Evolutionary conservation across 2,113 vertebrate species (phyloP), one percentile per base, ranked within the genome.

Genomic region (Calonectris borealis): DNA sequence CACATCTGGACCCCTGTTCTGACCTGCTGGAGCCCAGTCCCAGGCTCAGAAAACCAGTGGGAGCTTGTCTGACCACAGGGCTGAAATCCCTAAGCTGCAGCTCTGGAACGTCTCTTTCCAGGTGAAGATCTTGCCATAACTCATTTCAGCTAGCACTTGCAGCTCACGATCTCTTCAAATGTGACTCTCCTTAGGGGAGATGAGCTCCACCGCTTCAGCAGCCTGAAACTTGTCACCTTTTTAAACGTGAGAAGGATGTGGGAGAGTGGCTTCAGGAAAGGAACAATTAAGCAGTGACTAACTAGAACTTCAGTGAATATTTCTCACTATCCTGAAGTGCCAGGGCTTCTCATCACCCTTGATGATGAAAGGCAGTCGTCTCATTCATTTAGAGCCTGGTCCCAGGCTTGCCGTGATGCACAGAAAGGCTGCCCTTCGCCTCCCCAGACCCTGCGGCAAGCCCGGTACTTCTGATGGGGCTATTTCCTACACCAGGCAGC

Each of bases 41-140:
- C 52, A 38, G 27, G 20, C 52, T 38, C 55, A 75, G 57, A 78
- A 71, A 92, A 40, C 2, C 13, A 4, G 16, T 2, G 12, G 42
- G 0, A 68, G 61, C 20, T 64, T 57, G 10, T 73, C 32, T 2
- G 5, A 12, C n/a, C 34, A 31, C 1, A 3, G n/a, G 27, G 4
- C 9, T 65, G 26, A 86, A 80, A 83, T 11, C 13, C 10, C 29
- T 13, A 16, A 71, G 7, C 38, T 31, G 34, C 48, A 27, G 48
- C 24, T 48, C 46, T 14, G 13, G 9, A 38, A 71, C 44, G 52
- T 27, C 48, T 46, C 76, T 44, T 66, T 51, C n/a, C 52, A 91
- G 77, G 10, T 68, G 26, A 70, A 51, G 20, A 46, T 18, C 48
- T 81, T 46, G 18, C 27, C 31, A 3, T 16, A n/a, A n/a, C 10